Conservation (phyloP, 2,888 invertebrate species). For the Tortrix viridana region DNA sequence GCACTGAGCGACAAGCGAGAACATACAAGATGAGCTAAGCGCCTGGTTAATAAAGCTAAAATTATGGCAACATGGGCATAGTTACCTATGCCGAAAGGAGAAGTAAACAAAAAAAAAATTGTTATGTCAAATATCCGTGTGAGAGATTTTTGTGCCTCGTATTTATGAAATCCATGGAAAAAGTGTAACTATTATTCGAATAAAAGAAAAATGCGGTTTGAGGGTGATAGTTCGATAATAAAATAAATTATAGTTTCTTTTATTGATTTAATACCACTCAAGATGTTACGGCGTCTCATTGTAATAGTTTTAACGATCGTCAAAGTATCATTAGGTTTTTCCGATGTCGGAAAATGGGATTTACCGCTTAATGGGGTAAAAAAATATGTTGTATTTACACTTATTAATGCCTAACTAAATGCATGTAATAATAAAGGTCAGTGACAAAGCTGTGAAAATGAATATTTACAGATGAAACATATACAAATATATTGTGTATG, state of each 20-base stretch:
- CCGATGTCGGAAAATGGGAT: constrained; percentile 88
- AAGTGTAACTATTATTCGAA: constrained; percentile 19
- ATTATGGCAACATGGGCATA: no score
- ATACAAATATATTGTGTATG: constrained; percentile 21
- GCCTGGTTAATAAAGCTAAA: background rate
- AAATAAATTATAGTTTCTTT: constrained; percentile 39
- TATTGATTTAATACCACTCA: constrained; percentile 40
- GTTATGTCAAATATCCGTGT: constrained; percentile 15
- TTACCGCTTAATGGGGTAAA: constrained; percentile 83
- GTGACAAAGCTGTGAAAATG: background rate
- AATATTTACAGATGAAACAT: constrained; percentile 19
- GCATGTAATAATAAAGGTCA: background rate
- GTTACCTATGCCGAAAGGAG: no score
- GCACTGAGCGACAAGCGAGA: no score
- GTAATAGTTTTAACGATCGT: constrained; percentile 59
- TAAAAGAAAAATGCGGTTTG: constrained; percentile 46
- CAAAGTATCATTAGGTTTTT: constrained; percentile 73
- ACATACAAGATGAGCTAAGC: no score
- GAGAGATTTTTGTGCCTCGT: background rate
- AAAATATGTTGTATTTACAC: constrained; percentile 16
- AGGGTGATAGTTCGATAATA: constrained; percentile 39
- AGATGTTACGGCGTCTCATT: constrained; percentile 63
- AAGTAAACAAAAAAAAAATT: background rate
- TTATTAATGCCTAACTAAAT: background rate
- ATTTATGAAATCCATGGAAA: constrained; percentile 15